Evolutionary conservation across 2,888 invertebrate genomes (phyloP).

Genomic region (Dicyrtoma fusca): DNA sequence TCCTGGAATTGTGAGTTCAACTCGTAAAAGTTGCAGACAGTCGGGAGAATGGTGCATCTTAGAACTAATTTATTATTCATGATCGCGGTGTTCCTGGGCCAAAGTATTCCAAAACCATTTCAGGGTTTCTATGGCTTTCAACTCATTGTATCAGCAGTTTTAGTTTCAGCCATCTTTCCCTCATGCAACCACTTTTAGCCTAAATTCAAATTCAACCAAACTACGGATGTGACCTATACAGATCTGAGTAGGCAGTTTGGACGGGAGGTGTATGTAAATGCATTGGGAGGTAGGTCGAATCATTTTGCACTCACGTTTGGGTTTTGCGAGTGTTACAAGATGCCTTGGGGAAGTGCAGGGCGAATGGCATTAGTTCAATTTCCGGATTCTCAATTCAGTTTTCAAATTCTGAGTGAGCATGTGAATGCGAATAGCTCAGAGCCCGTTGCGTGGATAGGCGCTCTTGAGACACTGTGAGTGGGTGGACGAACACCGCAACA

Average conservation of each 20-base stretch:
- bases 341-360: background rate
- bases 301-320: too few relatives aligned
- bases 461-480: too few relatives aligned
- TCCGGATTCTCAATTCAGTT: slow-evolving; percentile 24
- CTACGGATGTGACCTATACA: too few relatives aligned
- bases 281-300: too few relatives aligned
- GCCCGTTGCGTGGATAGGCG: too few relatives aligned
- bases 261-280: too few relatives aligned
- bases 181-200: background rate
- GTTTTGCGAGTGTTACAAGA: background rate
- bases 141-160: too few relatives aligned
- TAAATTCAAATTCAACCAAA: too few relatives aligned
- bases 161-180: too few relatives aligned
- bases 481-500: too few relatives aligned
- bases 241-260: background rate
- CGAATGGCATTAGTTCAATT: slow-evolving; percentile 3
- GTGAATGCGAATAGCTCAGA: too few relatives aligned
- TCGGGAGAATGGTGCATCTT: slow-evolving; percentile 30
- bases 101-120: slow-evolving; percentile 8
- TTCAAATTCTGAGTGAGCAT: slow-evolving; percentile 20
- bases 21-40: slow-evolving; percentile 34
- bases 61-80: slow-evolving; percentile 37
- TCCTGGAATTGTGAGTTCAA: slow-evolving; percentile 29
- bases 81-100: slow-evolving; percentile 23
- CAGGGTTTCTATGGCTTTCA: background rate